phyloP scores from a whole-genome alignment of 2,113 vertebrate genomes.

The Pelecanus crispus region DNA sequence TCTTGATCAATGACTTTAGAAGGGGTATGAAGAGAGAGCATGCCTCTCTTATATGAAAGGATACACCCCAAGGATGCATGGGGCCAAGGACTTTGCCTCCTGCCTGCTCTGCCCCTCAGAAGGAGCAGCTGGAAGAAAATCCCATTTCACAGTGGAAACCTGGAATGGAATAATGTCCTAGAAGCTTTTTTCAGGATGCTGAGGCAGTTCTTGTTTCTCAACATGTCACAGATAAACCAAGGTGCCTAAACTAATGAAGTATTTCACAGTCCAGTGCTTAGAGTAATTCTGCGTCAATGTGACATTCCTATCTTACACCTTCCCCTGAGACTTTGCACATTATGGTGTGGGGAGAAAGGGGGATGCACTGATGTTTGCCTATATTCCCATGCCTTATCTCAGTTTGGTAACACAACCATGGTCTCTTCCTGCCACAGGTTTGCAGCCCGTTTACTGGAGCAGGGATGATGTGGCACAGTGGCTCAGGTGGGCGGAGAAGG shows the following conservation, averaged over 20 bases:
- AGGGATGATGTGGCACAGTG: constrained; percentile 95
- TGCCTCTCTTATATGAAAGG: background rate
- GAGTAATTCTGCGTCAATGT: background rate
- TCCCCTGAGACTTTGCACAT: background rate
- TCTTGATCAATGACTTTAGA: background rate
- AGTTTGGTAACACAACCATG: background rate
- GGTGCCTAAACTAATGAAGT: background rate
- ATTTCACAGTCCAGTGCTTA: background rate
- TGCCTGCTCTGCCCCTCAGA: background rate
- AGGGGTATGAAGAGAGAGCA: background rate
- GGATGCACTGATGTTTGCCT: background rate
- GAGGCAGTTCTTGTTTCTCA: background rate
- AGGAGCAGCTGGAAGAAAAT: background rate
- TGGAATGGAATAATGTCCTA: background rate
- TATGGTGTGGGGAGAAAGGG: background rate
- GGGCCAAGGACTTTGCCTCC: background rate
- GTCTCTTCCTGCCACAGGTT: constrained; percentile 70
- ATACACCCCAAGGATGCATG: background rate
- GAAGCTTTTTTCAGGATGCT: background rate
- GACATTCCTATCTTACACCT: background rate
- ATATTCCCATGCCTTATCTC: background rate
- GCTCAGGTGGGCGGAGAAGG: constrained; percentile 94
- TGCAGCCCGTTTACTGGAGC: constrained; percentile 94
- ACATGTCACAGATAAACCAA: background rate
- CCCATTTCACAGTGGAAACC: background rate